Conservation (phyloP, 2,888 invertebrate species). For the Noctua janthe region DNA sequence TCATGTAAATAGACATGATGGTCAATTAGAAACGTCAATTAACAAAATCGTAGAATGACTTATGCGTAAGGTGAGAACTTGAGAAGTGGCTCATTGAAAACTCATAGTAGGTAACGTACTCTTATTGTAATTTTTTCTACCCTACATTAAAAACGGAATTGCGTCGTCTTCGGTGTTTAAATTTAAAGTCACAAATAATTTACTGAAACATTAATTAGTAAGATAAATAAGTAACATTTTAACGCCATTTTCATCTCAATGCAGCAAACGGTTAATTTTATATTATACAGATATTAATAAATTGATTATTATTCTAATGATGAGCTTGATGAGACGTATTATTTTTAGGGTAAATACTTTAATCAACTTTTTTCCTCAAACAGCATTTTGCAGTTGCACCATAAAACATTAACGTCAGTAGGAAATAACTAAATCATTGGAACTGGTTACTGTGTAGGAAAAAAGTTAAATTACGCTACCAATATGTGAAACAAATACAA, state of each 20-base stretch:
- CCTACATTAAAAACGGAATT: too few species aligned
- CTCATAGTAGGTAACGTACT: not conserved
- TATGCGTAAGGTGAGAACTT: conserved; percentile 20
- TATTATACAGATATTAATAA: not conserved
- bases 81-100: not conserved
- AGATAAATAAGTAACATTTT: not conserved
- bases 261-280: not conserved
- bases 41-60: conserved; percentile 35
- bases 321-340: not conserved
- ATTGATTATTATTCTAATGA: conserved; percentile 1
- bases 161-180: not conserved
- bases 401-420: not conserved
- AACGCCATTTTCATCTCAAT: not conserved
- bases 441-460: not conserved
- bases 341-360: conserved; percentile 7
- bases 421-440: not conserved
- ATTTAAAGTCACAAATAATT: not conserved
- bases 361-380: not conserved
- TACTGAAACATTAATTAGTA: too few species aligned
- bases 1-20: conserved; percentile 41
- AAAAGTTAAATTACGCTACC: not conserved
- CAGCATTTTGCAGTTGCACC: not conserved
- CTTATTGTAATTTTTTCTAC: not conserved
- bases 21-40: conserved; percentile 56
- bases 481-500: not conserved